Base-by-base conservation (phyloP, 2,888 invertebrate species). In the Sabatieria punctata region DNA sequence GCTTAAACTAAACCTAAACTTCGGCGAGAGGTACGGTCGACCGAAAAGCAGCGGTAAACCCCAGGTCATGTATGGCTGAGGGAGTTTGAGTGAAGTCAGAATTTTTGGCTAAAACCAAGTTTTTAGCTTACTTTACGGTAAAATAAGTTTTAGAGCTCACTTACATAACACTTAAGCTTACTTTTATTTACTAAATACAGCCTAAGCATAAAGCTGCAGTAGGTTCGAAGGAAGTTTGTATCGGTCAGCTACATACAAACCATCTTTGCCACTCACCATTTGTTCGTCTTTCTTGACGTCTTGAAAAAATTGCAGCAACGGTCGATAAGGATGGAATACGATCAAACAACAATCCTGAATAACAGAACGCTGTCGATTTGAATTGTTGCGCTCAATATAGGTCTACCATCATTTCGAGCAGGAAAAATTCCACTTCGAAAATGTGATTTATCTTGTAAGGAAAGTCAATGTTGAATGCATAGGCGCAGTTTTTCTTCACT, bases 351-450 rank as follows among this genome's bases (percentile, higher is more conserved):
- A 99, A 65, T 97, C 97, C 70, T 70, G 54, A 8, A 52, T 33
- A 27, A 33, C 21, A 46, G 22, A 21, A 22, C 15, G 19, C 36
- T 15, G 4, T 11, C n/a, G 19, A 49, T 8, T 49, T 49, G 22
- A 37, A 13, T 38, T 8, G 19, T 47, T 22, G 22, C 40, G 21
- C 22, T 11, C 30, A 30, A 30, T 30, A 42, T 6, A 36, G 33
- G 42, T 52, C 53, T 52, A 68, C 69, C 68, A 97, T 77, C 70
- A 93, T 91, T 70, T 97, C 97, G 54, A 97, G 71, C 48, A 97
- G 74, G 71, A 91, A 95, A 71, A 97, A 97, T 73, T 97, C 97
- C 69, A 95, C 95, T 68, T 99, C 97, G 50, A 91, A 72, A 59
- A 97, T 86, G 64, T 91, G 85, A 65, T 85, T 88, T 19, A 46